These are phyloP conservation scores for Portevinia maculata DNA, from an alignment of 2,888 invertebrate species.

Conservation along the genomic window DNA sequence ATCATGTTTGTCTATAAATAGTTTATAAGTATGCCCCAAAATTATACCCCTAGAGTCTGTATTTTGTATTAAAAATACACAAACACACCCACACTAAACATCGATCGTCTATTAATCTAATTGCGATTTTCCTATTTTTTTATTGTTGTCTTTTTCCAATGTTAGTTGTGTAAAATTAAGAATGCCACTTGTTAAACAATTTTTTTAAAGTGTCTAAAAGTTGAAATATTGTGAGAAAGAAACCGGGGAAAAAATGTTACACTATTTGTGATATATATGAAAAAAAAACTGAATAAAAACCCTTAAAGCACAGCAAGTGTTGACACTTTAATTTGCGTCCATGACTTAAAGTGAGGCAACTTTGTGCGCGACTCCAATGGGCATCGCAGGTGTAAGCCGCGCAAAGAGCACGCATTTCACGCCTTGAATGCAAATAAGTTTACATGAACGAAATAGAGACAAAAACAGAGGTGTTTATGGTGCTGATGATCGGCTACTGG, in stretches of 20 bases:
- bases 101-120: constrained; percentile 14
- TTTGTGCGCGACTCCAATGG: constrained; percentile 3
- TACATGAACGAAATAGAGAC: neutral
- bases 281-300: constrained; percentile 43
- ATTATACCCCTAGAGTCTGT: constrained; percentile 22
- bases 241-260: constrained; percentile 45
- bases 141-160: constrained; percentile 15
- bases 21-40: constrained; percentile 43
- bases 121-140: constrained; percentile 35
- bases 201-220: constrained; percentile 17
- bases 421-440: constrained; percentile 38
- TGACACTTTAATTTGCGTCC: constrained; percentile 44
- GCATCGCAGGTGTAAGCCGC: constrained; percentile 17
- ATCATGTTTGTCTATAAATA: constrained; percentile 61
- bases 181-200: constrained; percentile 46
- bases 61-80: constrained; percentile 50
- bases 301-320: neutral
- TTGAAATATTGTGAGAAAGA: constrained; percentile 33
- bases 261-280: constrained; percentile 69
- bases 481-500: neutral
- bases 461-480: constrained; percentile 13
- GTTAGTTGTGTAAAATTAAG: constrained; percentile 43
- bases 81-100: constrained; percentile 10
- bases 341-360: constrained; percentile 20
- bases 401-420: constrained; percentile 19